Evolutionary conservation across 2,113 vertebrate genomes (phyloP).

Genomic region (Dolichotis patagonum): DNA sequence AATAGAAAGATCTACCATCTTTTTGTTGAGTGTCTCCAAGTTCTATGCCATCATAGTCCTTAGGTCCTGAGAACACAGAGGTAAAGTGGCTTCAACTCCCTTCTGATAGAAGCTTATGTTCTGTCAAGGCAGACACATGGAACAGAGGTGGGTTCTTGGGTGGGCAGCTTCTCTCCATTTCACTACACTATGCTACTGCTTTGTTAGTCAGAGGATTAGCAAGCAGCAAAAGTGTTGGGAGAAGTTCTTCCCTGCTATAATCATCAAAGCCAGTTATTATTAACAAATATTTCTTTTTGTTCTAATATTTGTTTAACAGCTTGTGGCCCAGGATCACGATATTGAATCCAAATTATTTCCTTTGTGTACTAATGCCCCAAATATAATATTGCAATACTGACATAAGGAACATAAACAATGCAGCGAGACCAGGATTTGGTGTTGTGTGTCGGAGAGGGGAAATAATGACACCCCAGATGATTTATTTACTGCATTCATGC

Average conservation of each 20-base stretch:
- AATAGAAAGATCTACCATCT: background rate
- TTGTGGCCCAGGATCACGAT: conserved; percentile 30
- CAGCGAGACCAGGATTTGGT: conserved; percentile 27
- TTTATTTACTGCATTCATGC: conserved; percentile 77
- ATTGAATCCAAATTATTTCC: conserved; percentile 45
- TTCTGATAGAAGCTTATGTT: background rate
- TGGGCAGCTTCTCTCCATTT: background rate
- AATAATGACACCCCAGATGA: conserved; percentile 59
- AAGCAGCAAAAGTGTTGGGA: conserved; percentile 12
- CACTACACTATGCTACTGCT: background rate
- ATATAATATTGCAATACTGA: conserved; percentile 21
- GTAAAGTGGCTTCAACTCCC: background rate
- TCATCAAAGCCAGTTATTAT: conserved; percentile 47
- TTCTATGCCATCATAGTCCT: background rate
- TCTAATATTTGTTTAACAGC: conserved; percentile 24
- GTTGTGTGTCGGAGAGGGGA: conserved; percentile 46
- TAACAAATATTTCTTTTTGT: background rate
- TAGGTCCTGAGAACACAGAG: background rate
- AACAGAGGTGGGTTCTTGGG: background rate
- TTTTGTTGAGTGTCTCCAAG: background rate
- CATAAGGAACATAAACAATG: conserved; percentile 20
- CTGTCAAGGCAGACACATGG: background rate
- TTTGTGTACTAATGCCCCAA: background rate
- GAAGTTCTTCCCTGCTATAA: background rate
- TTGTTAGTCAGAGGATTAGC: background rate